phyloP scores from a whole-genome alignment of 2,113 vertebrate genomes.

The Columbina picui region DNA sequence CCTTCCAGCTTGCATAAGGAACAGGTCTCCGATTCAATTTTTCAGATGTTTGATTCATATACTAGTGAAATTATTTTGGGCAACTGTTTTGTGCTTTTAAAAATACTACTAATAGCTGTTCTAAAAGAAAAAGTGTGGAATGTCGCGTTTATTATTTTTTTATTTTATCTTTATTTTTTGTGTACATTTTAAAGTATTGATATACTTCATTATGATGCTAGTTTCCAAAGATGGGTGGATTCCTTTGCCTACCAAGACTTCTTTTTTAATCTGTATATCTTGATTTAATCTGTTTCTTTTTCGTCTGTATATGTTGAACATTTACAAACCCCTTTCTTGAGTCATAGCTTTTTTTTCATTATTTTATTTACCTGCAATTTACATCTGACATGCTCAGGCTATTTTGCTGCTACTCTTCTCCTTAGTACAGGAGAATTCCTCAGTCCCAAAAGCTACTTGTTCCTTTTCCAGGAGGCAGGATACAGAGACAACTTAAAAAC shows the following conservation, averaged over 20 bases:
- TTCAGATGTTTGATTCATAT: background rate
- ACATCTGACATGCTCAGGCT: background rate
- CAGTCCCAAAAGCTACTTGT: background rate
- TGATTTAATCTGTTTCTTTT: background rate
- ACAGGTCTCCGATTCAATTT: background rate
- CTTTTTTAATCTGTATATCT: background rate
- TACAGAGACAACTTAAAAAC: background rate
- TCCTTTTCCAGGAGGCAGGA: background rate
- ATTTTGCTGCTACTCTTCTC: background rate
- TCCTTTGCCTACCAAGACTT: background rate
- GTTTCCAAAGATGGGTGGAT: background rate
- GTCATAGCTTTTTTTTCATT: background rate
- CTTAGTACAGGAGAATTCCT: background rate
- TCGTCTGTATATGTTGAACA: background rate
- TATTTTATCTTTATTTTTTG: background rate
- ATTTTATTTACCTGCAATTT: background rate
- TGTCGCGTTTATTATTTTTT: background rate
- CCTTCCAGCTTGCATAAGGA: background rate
- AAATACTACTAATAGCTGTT: background rate
- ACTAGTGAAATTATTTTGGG: background rate
- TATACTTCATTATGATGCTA: background rate
- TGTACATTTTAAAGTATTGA: background rate
- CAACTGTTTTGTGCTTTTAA: background rate
- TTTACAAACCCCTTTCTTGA: background rate
- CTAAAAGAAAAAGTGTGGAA: background rate